These are phyloP conservation scores for Temnothorax curvispinosus DNA, from an alignment of 1,140 invertebrate species.

Conservation along the genomic window DNA sequence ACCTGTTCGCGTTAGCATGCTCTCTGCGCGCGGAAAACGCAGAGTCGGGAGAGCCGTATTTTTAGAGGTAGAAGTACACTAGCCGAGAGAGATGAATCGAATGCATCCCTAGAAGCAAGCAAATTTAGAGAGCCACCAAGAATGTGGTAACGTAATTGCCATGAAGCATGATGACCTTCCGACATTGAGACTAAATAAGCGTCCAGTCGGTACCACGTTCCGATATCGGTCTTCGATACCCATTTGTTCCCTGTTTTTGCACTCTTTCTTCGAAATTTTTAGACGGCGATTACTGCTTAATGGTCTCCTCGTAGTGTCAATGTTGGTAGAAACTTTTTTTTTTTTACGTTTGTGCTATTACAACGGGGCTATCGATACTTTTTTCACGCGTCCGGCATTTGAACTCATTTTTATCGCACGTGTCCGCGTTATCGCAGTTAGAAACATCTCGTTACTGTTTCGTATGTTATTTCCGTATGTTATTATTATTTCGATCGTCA, in stretches of 20 bases:
- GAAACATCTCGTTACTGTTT: conserved; percentile 18
- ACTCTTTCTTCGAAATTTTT: conserved; percentile 70
- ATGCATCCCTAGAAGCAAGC: conserved; percentile 75
- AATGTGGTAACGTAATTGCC: conserved; percentile 83
- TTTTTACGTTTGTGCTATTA: conserved; percentile 59
- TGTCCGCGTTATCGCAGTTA: conserved; percentile 1
- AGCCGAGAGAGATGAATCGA: conserved; percentile 9
- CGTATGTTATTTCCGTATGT: neutral
- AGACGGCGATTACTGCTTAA: conserved; percentile 78
- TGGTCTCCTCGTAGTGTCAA: conserved; percentile 79
- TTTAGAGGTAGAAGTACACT: conserved; percentile 18
- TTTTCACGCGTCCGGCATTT: conserved; percentile 1
- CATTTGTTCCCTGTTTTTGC: conserved; percentile 62
- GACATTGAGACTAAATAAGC: conserved; percentile 70
- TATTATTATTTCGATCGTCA: conserved; percentile 48
- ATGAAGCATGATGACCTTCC: conserved; percentile 84
- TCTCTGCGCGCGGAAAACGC: conserved; percentile 49
- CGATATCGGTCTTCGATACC: conserved; percentile 64
- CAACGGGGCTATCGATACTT: conserved; percentile 33
- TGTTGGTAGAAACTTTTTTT: conserved; percentile 73
- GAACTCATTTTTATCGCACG: conserved; percentile 9
- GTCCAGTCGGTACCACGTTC: conserved; percentile 64
- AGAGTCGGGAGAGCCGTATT: neutral
- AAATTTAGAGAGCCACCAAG: conserved; percentile 84
- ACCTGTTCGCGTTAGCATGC: conserved; percentile 67